A percentile compares a stretch with the other conserved stretches of the same genome.
Conservation (phyloP, 2,888 invertebrate species). For the Ceramica pisi region DNA sequence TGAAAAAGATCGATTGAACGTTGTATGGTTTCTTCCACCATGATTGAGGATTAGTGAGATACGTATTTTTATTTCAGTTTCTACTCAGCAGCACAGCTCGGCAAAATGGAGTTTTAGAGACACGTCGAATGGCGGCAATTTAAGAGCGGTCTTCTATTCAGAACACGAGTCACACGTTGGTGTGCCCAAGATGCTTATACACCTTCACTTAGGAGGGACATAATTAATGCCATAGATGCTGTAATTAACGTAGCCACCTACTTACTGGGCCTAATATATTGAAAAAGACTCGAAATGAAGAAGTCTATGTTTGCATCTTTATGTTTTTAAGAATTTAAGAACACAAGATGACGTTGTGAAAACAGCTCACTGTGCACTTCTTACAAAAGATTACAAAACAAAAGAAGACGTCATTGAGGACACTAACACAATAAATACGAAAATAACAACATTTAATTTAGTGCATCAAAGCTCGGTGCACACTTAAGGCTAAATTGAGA, state of each 20-base stretch:
- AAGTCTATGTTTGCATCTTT: neutral
- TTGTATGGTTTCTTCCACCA: slow-evolving; percentile 17
- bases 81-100: too few species aligned
- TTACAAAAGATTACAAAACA: slow-evolving; percentile 15
- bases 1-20: slow-evolving; percentile 5
- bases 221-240: too few species aligned
- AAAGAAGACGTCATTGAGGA: slow-evolving; percentile 12
- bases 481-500: slow-evolving; percentile 69
- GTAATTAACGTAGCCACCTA: too few species aligned
- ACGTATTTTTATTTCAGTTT: too few species aligned
- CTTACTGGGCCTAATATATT: too few species aligned
- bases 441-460: slow-evolving; percentile 33
- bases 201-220: too few species aligned
- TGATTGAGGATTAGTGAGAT: slow-evolving; percentile 9
- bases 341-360: slow-evolving; percentile 13
- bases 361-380: slow-evolving; percentile 1
- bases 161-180: too few species aligned
- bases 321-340: neutral
- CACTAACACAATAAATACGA: slow-evolving; percentile 34
- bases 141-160: too few species aligned
- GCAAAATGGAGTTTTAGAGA: too few species aligned
- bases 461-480: slow-evolving; percentile 39
- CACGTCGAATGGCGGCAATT: too few species aligned
- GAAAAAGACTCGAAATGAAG: too few species aligned
- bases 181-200: too few species aligned